Base-by-base conservation (phyloP, 2,797 vertebrate genomes). In the Distichodus sexfasciatus region DNA sequence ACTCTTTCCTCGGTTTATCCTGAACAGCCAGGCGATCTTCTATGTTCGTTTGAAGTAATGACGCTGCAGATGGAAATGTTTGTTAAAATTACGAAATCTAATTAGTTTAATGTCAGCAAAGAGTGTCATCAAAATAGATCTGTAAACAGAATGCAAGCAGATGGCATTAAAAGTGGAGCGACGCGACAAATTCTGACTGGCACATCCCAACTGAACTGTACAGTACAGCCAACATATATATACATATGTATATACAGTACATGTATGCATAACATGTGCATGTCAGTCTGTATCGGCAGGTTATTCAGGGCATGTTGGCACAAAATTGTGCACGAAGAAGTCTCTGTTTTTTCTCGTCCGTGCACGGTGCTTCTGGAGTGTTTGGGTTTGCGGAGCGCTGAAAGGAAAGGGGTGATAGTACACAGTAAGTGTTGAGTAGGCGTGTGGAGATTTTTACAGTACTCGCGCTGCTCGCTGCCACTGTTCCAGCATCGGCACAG, bases 401-500 rank as follows among this genome's bases (percentile, higher is more conserved):
- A 69, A 35, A 35, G 17, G 17, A 26, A 28, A 4, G 68, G 58
- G 69, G 60, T 46, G 26, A 44, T 66, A 21, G 62, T 72, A 72
- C 44, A 57, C 57, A 76, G 78, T 80, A 78, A 62, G 84, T 84
- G 78, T 78, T 78, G 82, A 84, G 89, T 87, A 83, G 88, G 84
- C 80, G 86, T 81, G 78, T 64, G 83, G 84, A 88, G 79, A 61
- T 79, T 83, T n/a, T 85, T 86, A 82, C 81, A 87, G 79, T 77
- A 60, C 83, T 87, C 44, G 51, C 72, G 80, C 77, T 79, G 66
- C 79, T 81, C 77, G 76, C 77, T 73, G 80, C 83, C 78, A 77
- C 78, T 76, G 83, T 84, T 79, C 70, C 83, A 80, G 81, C 82
- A 83, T 81, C 77, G 75, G 74, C 76, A 72, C 33, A 83, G 72